Percentiles rank a stretch among this genome's conserved stretches.
phyloP scores from a whole-genome alignment of 2,113 vertebrate species.

The Gorilla gorilla region DNA sequence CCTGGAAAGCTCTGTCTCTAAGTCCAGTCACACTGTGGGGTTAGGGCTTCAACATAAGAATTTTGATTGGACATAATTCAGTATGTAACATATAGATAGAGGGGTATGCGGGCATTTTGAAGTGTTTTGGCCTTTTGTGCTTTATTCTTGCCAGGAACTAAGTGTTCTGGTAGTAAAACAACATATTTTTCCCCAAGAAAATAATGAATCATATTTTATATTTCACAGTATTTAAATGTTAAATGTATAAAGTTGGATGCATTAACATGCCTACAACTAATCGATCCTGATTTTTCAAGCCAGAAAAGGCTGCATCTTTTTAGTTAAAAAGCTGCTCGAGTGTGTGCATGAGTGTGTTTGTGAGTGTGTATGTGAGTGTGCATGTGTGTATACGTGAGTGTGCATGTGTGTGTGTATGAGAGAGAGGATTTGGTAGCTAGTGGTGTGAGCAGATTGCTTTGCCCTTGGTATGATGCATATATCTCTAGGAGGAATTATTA shows the following conservation, averaged over 20 bases:
- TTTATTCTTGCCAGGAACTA: neutral
- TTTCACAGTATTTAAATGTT: conserved; percentile 24
- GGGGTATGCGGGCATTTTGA: neutral
- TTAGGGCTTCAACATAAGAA: neutral
- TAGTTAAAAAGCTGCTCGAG: conserved; percentile 5
- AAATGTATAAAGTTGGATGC: neutral
- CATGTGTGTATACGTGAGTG: neutral
- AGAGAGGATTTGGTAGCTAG: neutral
- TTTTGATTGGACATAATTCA: neutral
- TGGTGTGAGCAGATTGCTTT: neutral
- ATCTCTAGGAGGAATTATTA: neutral
- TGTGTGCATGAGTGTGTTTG: neutral
- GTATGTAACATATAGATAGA: neutral
- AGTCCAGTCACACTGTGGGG: neutral
- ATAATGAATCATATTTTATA: conserved; percentile 65
- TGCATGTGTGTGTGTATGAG: neutral
- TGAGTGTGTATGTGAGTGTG: neutral
- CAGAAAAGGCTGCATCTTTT: conserved; percentile 48
- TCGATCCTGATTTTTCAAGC: conserved; percentile 67
- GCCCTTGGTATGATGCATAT: neutral
- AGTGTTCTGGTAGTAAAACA: conserved; percentile 25
- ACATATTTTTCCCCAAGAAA: neutral
- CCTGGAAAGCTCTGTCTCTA: neutral
- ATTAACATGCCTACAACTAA: conserved; percentile 38
- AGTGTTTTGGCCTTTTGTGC: neutral